These are phyloP conservation scores for Sorex maritimensis DNA, from an alignment of 2,797 vertebrate species.

Conservation along the genomic window DNA sequence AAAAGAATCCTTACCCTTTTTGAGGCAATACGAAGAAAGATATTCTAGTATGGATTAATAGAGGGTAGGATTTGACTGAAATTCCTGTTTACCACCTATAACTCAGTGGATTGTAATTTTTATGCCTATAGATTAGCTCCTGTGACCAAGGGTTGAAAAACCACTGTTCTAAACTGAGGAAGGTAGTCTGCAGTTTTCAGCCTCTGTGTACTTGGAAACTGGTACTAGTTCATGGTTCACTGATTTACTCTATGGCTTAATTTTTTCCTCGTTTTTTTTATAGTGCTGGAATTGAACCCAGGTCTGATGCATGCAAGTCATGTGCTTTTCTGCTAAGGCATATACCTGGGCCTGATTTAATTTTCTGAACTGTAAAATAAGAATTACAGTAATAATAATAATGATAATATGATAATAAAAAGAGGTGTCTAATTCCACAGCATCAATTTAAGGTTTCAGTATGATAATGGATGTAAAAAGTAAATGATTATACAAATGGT, in stretches of 20 bases:
- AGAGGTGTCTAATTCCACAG: slow-evolving; percentile 22
- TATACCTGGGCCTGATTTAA: background rate
- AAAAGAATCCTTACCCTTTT: slow-evolving; percentile 54
- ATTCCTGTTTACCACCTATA: background rate
- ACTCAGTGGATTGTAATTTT: too few relatives aligned
- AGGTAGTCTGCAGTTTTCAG: too few relatives aligned
- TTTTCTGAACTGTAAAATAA: slow-evolving; percentile 61
- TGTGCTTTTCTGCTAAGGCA: too few relatives aligned
- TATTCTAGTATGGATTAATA: slow-evolving; percentile 22
- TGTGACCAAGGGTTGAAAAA: too few relatives aligned
- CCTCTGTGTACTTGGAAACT: too few relatives aligned
- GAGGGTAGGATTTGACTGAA: slow-evolving; percentile 27
- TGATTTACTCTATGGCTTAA: too few relatives aligned
- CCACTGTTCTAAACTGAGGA: too few relatives aligned
- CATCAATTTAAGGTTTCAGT: slow-evolving; percentile 55
- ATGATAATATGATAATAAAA: slow-evolving; percentile 48
- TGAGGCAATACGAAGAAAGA: slow-evolving; percentile 30
- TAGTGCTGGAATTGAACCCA: too few relatives aligned
- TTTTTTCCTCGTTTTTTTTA: too few relatives aligned
- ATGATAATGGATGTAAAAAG: slow-evolving; percentile 56
- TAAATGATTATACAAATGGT: slow-evolving; percentile 61
- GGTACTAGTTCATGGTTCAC: too few relatives aligned
- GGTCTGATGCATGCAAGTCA: too few relatives aligned
- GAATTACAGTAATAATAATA: slow-evolving; percentile 59
- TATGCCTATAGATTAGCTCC: too few relatives aligned